Base-by-base conservation (phyloP, 2,113 vertebrate genomes). In the Cygnus buccinator region DNA sequence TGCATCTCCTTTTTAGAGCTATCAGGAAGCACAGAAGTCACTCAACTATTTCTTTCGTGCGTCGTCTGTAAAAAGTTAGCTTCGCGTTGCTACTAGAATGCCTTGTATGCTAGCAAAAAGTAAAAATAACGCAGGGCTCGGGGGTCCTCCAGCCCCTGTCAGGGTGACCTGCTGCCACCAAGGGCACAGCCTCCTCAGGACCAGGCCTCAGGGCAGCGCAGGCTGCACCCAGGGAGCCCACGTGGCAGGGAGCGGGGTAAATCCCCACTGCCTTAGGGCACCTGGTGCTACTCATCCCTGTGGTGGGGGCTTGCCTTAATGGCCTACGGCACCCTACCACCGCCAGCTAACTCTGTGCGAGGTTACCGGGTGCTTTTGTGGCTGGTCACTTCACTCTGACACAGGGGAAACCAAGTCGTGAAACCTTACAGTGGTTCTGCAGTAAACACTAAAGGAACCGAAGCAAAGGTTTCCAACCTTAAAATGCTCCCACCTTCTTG, bases 341-440 rank as follows among this genome's bases (percentile, higher is more conserved):
- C 54, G 9, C 26, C 54, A 55, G 14, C 6, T 52, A 5, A 11
- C 54, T 23, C 28, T 9, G 29, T 55, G 28, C 37, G 43, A 57
- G 37, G 33, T 2, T 16, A 2, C 11, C 0, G 52, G 48, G 5
- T 2, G 7, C 11, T 54, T 10, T 68, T 9, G 33, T 1, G 10
- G 17, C 46, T 13, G 1, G 43, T 19, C 37, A 33, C 44, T 61
- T 10, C 31, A 35, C 33, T 39, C 44, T 37, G 39, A 37, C 43
- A 50, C 10, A 29, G 19, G 50, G 63, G 33, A 50, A 55, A 43
- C 39, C 66, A 9, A 7, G 15, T 1, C 39, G 5, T 9, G 2
- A 26, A 35, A 33, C 41, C 26, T 23, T 9, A 20, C 35, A 22
- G 18, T 39, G 3, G 0, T 6, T 9, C n/a, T 1, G 13, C 21